These are phyloP conservation scores for Macrotis lagotis DNA, from an alignment of 2,113 vertebrate genomes.

Conservation along the genomic window DNA sequence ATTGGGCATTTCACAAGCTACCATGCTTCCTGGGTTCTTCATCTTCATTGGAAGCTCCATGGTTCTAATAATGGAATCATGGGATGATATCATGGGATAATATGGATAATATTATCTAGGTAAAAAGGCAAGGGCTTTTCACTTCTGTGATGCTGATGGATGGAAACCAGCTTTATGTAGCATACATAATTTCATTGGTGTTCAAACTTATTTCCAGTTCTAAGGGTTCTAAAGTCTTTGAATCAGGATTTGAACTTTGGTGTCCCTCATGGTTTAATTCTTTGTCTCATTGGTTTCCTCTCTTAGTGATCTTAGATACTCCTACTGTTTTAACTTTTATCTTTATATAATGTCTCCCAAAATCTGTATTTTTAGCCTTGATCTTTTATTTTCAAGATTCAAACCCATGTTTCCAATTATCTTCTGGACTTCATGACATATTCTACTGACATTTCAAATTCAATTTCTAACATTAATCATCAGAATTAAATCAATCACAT, in stretches of 20 bases:
- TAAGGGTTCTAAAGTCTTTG: neutral
- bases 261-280: too few species aligned
- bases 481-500: too few species aligned
- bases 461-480: too few species aligned
- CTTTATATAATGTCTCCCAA: too few species aligned
- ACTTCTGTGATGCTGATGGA: neutral
- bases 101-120: neutral
- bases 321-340: too few species aligned
- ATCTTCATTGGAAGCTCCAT: neutral
- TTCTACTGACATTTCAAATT: too few species aligned
- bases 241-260: neutral
- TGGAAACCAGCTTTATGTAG: neutral
- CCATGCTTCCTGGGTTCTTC: neutral
- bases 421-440: too few species aligned
- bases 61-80: neutral
- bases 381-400: too few species aligned
- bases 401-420: too few species aligned
- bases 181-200: neutral
- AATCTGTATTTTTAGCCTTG: too few species aligned
- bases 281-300: too few species aligned
- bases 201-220: neutral
- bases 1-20: neutral
- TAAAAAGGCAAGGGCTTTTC: neutral
- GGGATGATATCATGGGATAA: neutral
- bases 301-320: too few species aligned